Conservation (phyloP, 2,888 invertebrate species). For the Melanotus villosus region DNA sequence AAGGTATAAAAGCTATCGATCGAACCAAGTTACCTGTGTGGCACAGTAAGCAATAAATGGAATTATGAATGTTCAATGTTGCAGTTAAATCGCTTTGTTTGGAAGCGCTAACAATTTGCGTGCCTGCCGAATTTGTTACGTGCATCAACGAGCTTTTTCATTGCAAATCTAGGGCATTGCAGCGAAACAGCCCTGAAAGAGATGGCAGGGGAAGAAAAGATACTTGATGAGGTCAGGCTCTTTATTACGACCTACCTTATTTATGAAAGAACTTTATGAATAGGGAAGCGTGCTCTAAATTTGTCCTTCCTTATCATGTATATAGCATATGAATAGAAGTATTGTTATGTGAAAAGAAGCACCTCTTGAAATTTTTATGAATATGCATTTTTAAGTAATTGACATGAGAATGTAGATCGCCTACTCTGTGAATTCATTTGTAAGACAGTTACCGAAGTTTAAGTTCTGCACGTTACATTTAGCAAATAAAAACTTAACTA, state of each 20-base stretch:
- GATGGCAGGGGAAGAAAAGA: constrained; percentile 13
- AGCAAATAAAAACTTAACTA: too few relatives aligned
- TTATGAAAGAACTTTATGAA: neutral
- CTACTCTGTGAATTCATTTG: too few relatives aligned
- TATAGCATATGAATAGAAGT: too few relatives aligned
- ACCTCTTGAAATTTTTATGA: too few relatives aligned
- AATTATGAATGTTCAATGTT: neutral
- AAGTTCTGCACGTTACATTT: too few relatives aligned
- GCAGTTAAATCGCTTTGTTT: constrained; percentile 1
- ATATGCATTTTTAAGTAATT: too few relatives aligned
- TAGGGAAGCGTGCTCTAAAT: neutral
- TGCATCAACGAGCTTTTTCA: neutral
- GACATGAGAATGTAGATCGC: too few relatives aligned
- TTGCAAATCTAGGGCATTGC: neutral
- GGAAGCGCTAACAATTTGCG: neutral
- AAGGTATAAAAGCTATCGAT: constrained; percentile 12
- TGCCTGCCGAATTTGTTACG: neutral
- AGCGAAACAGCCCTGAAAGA: neutral
- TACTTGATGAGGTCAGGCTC: constrained; percentile 20
- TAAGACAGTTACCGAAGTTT: too few relatives aligned
- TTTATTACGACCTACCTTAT: constrained; percentile 2
- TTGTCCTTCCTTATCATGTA: too few relatives aligned
- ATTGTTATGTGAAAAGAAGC: too few relatives aligned
- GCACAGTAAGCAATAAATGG: neutral
- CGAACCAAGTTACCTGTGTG: constrained; percentile 8